These are phyloP conservation scores for Vidua macroura DNA, from an alignment of 2,113 vertebrate species.

Conservation along the genomic window DNA sequence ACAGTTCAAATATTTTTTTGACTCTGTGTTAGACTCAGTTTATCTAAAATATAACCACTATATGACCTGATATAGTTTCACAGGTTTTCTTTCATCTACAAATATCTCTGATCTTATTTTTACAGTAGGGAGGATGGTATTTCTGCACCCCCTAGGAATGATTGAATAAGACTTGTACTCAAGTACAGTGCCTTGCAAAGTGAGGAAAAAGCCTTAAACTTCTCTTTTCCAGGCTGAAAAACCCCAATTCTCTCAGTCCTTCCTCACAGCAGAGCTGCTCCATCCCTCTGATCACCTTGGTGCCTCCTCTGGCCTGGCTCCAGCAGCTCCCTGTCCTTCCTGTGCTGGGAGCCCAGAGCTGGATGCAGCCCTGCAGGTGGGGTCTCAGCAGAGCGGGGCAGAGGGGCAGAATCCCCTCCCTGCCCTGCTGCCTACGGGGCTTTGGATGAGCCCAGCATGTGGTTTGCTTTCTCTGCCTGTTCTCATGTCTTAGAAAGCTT, in stretches of 20 bases:
- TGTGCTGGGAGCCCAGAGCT: neutral
- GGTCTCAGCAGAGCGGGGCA: neutral
- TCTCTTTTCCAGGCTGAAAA: neutral
- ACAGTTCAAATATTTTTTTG: neutral
- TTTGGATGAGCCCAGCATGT: neutral
- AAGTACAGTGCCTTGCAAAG: neutral
- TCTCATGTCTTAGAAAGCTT: neutral
- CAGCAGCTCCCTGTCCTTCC: neutral
- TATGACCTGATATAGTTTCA: neutral
- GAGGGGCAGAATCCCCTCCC: neutral
- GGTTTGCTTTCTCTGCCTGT: neutral
- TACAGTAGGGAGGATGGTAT: neutral
- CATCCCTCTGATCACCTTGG: neutral
- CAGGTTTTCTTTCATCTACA: neutral
- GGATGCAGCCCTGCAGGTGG: neutral
- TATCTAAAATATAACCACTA: neutral
- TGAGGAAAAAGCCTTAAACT: neutral
- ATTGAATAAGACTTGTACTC: fast-evolving
- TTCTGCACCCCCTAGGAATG: neutral
- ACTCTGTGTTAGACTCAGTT: neutral
- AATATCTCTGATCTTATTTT: neutral
- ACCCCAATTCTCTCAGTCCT: fast-evolving
- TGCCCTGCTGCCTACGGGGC: neutral
- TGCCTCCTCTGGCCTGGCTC: neutral
- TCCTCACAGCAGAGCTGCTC: neutral